These are phyloP conservation scores for Gobio gobio DNA, from an alignment of 2,113 vertebrate species.

Conservation along the genomic window DNA sequence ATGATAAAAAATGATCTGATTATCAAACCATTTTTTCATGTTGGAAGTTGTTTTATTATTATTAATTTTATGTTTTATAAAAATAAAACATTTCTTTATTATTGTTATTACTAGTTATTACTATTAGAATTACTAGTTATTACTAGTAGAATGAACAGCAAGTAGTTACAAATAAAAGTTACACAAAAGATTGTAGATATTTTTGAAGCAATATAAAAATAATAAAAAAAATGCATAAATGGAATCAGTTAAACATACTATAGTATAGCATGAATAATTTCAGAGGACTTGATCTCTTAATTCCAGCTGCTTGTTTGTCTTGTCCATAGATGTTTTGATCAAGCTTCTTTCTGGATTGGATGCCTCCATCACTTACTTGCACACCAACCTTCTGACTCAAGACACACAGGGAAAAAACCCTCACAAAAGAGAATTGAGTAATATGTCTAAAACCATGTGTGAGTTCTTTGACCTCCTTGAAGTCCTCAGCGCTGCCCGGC, in stretches of 20 bases:
- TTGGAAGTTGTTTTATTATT: not conserved
- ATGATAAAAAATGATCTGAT: too few species aligned
- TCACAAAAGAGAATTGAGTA: not conserved
- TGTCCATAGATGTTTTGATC: constrained; percentile 70
- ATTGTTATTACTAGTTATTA: not conserved
- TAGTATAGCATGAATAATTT: not conserved
- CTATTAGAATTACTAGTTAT: too few species aligned
- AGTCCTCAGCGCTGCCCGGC: constrained; percentile 76
- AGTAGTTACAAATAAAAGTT: not conserved
- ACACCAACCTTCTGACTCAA: constrained; percentile 67
- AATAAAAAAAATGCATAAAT: not conserved
- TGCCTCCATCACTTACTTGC: constrained; percentile 73
- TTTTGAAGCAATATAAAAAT: not conserved
- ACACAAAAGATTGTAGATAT: not conserved
- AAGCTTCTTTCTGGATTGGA: constrained; percentile 79
- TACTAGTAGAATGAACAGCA: not conserved
- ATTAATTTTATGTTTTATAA: not conserved
- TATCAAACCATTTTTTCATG: not conserved
- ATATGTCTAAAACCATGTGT: constrained; percentile 63
- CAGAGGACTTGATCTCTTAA: not conserved
- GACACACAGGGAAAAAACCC: constrained; percentile 37
- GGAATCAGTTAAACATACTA: not conserved
- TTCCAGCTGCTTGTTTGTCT: not conserved
- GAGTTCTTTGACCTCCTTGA: constrained; percentile 84
- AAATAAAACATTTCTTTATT: not conserved